Base-by-base conservation (phyloP, 2,888 invertebrate genomes). In the Nephrocerus scutellatus region DNA sequence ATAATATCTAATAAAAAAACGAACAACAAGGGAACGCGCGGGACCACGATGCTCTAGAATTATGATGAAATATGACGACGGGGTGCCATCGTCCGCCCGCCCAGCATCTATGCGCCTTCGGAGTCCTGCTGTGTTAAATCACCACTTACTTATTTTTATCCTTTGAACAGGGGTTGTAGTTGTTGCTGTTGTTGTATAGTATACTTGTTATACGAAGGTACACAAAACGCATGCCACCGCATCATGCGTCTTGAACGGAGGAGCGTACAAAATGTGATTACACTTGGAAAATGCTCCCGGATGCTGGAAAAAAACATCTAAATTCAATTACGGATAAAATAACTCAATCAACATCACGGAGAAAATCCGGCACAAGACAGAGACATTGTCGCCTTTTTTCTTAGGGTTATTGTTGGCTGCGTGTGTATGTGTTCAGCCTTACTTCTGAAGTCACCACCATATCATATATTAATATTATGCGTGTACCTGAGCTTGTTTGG, bases 81-180 rank as follows among this genome's bases (percentile, higher is more conserved):
- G 46, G 46, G 44, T 41, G 39, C 39, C 45, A 35, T 18, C 24
- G 25, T n/a, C n/a, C n/a, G n/a, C n/a, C n/a, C n/a, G n/a, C n/a
- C n/a, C n/a, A n/a, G n/a, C n/a, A n/a, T n/a, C n/a, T n/a, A n/a
- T 23, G 30, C 20, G 30, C n/a, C 18, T 28, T 24, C 10, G 30
- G 41, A 49, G 50, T 55, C 59, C 61, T 53, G 56, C 54, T 54
- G 59, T 44, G 60, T 54, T 59, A 60, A 59, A 61, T 61, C 59
- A 57, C 59, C 56, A 57, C 57, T 61, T 61, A 60, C 61, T 57
- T 41, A 36, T 53, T 54, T 40, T 31, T 39, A 18, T 33, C 23
- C 39, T 32, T 34, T 25, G 30, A 25, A 31, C 33, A 30, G 36
- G 33, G 21, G 15, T 12, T 18, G 19, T n/a, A n/a, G n/a, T n/a